Base-by-base conservation (phyloP, 2,888 invertebrate species). In the Ametastegia equiseti region DNA sequence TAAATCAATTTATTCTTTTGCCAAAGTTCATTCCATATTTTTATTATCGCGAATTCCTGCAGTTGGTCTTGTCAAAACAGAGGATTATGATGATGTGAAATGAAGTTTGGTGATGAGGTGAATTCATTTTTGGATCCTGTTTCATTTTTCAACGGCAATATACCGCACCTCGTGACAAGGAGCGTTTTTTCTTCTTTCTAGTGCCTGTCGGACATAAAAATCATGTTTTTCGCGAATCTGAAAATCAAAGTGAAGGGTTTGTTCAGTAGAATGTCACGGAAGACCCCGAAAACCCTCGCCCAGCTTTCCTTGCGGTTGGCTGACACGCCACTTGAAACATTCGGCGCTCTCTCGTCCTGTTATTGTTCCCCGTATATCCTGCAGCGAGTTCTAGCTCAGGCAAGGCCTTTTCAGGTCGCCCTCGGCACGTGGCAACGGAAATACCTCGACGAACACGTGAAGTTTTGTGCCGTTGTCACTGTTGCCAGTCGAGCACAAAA, bases 271-370 rank as follows among this genome's bases (percentile, higher is more conserved):
- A 71, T 47, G 75, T 36, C 45, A 75, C 27, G 75, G 54, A 50
- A n/a, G 33, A 36, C 54, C 11, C 19, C 19, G 75, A 54, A n/a
- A 54, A 33, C 50, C 33, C 33, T 7, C 30, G 54, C 54, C 50
- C 27, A 71, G 30, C 2, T 42, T 71, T 71, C 45, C 54, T 75
- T 75, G 36, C 75, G 50, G 75, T 75, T 54, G 75, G 75, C 33
- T 75, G 50, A 75, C 75, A 75, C 75, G 54, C 33, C 75, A 75
- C 75, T 75, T 15, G 75, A 75, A 75, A 54, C 50, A 75, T 75
- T 54, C 75, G 75, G 54, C 75, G 45, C 30, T 50, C 50, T 30
- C 50, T 75, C 73, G 33, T 54, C 75, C 19, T 54, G 33, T 54
- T 50, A 54, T 75, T 54, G 75, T 75, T 75, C 75, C 5, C 36